Conservation (phyloP, 1,140 invertebrate genomes). For the Heliothis virescens region DNA sequence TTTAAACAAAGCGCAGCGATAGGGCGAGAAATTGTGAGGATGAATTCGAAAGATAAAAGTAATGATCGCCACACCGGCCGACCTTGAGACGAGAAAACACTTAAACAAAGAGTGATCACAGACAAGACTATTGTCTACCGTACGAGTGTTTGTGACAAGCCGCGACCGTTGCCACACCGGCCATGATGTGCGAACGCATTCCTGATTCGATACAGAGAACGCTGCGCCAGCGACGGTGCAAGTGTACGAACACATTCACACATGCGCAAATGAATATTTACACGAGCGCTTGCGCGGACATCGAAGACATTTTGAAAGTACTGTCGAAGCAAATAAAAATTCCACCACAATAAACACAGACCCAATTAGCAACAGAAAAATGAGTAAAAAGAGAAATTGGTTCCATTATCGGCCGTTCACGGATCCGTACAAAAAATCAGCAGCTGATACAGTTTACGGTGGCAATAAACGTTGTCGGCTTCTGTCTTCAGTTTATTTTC, state of each 20-base stretch:
- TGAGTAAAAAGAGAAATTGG: conserved; percentile 66
- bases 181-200: conserved; percentile 77
- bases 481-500: conserved; percentile 59
- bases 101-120: conserved; percentile 67
- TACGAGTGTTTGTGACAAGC: conserved; percentile 58
- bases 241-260: conserved; percentile 53
- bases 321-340: conserved; percentile 56
- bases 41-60: conserved; percentile 40
- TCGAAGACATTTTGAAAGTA: conserved; percentile 57
- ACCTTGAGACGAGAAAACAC: conserved; percentile 67
- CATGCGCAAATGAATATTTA: conserved; percentile 61
- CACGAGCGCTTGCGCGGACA: conserved; percentile 47
- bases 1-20: conserved; percentile 9
- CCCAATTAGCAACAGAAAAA: conserved; percentile 62
- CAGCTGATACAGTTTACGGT: conserved; percentile 64
- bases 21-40: conserved; percentile 4
- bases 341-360: conserved; percentile 52
- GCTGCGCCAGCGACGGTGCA: conserved; percentile 41
- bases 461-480: conserved; percentile 58
- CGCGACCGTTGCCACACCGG: conserved; percentile 54
- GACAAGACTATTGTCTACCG: conserved; percentile 49
- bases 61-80: conserved; percentile 43
- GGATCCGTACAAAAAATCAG: conserved; percentile 59
- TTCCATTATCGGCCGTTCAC: conserved; percentile 58
- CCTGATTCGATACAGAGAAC: conserved; percentile 70